Percentiles rank a stretch among this genome's conserved stretches.
phyloP scores from a whole-genome alignment of 2,888 invertebrate genomes.

The Synergus laeviventris region DNA sequence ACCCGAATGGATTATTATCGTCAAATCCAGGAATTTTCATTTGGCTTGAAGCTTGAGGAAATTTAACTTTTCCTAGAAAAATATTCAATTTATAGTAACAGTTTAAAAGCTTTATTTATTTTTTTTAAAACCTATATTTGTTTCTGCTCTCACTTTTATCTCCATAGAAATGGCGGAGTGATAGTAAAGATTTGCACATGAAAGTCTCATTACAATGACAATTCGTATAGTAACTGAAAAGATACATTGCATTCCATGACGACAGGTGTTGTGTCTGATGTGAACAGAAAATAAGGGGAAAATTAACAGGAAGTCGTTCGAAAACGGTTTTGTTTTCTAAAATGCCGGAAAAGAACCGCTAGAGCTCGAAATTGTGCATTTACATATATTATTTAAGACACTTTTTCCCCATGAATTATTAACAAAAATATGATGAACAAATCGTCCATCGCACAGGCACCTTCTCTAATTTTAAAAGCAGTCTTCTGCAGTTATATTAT shows the following conservation, averaged over 20 bases:
- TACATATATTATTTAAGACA: background rate
- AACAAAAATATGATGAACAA: too few relatives aligned
- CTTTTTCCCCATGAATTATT: background rate
- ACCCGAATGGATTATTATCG: background rate
- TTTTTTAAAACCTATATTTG: background rate
- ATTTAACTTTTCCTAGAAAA: background rate
- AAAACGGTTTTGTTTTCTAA: constrained; percentile 2
- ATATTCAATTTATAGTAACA: background rate
- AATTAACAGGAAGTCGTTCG: background rate
- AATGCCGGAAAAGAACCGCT: constrained; percentile 2
- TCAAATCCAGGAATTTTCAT: background rate
- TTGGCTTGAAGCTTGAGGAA: background rate
- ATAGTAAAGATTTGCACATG: background rate
- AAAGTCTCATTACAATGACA: constrained; percentile 3
- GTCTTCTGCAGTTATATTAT: background rate
- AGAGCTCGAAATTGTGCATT: background rate
- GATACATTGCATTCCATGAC: background rate
- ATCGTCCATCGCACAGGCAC: too few relatives aligned
- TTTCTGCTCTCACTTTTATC: background rate
- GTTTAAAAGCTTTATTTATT: background rate
- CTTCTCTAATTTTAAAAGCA: background rate
- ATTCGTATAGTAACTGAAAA: background rate
- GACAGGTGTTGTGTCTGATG: background rate
- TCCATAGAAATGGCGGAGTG: background rate
- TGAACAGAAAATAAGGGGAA: background rate